Evolutionary conservation across 2,888 invertebrate genomes (phyloP).

Genomic region (Ophion obscuratus): DNA sequence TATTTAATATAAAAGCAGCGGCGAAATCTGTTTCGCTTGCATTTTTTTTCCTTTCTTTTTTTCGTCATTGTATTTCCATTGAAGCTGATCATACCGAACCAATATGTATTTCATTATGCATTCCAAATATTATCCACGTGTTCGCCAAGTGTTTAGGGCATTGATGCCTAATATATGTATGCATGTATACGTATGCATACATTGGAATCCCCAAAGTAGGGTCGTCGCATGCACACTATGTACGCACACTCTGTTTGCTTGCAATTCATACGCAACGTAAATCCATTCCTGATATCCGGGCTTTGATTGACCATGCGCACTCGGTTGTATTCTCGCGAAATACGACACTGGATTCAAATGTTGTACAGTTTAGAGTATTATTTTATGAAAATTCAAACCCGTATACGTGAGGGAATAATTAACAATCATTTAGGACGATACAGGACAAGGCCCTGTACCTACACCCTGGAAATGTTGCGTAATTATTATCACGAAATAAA

Average conservation of each 20-base stretch:
- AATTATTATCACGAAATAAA: no score
- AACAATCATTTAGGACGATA: no score
- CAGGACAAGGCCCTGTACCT: no score
- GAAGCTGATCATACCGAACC: slow-evolving; percentile 15
- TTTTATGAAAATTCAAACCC: slow-evolving; percentile 18
- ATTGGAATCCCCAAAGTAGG: slow-evolving; percentile 29
- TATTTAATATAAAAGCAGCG: not conserved
- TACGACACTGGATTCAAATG: not conserved
- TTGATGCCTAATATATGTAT: slow-evolving; percentile 43
- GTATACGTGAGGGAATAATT: no score
- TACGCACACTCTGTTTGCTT: slow-evolving; percentile 45
- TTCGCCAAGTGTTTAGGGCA: slow-evolving; percentile 47
- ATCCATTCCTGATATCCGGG: slow-evolving; percentile 44
- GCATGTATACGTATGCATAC: slow-evolving; percentile 45
- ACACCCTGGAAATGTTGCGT: no score
- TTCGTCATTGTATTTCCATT: slow-evolving; percentile 17
- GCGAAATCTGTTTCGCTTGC: not conserved
- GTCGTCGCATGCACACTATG: slow-evolving; percentile 3
- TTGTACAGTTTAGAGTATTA: not conserved
- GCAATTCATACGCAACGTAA: slow-evolving; percentile 46
- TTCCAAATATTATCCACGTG: slow-evolving; percentile 78
- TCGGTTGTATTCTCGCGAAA: slow-evolving; percentile 27
- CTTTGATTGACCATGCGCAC: slow-evolving; percentile 44
- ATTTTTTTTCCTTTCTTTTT: slow-evolving; percentile 42
- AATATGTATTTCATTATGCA: slow-evolving; percentile 75